A percentile compares a stretch with the other conserved stretches of the same genome.
phyloP scores from a whole-genome alignment of 2,113 vertebrate genomes.

The Condylura cristata region DNA sequence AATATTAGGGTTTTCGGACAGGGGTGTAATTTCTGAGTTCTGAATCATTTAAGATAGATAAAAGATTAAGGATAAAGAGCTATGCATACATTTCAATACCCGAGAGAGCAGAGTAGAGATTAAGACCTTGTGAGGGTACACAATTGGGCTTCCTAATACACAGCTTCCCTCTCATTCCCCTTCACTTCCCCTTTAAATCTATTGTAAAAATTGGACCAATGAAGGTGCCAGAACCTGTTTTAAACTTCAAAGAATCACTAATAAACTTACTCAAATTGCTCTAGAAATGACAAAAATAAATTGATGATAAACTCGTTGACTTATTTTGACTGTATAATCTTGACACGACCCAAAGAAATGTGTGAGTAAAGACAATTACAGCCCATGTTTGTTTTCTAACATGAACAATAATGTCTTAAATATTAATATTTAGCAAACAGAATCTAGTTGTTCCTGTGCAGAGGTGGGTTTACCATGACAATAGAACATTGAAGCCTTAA shows the following conservation, averaged over 20 bases:
- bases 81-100: not conserved
- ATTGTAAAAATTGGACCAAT: slow-evolving; percentile 1
- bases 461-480: not conserved
- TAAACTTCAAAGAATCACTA: not conserved
- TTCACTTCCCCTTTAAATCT: not conserved
- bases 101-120: not conserved
- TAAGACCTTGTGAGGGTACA: not conserved
- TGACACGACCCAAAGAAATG: not conserved
- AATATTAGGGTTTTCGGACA: not conserved
- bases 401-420: not conserved
- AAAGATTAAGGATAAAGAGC: not conserved
- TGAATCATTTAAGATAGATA: not conserved
- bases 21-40: too few species aligned
- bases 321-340: not conserved
- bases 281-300: not conserved
- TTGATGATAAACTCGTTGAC: not conserved
- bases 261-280: slow-evolving; percentile 18
- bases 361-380: not conserved
- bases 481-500: not conserved
- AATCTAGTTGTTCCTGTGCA: not conserved
- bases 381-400: not conserved
- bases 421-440: not conserved
- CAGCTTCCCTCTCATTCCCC: not conserved
- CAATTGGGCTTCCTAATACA: not conserved
- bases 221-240: not conserved